Base-by-base conservation (phyloP, 1,140 invertebrate species). In the Aphelenchoides avenae region DNA sequence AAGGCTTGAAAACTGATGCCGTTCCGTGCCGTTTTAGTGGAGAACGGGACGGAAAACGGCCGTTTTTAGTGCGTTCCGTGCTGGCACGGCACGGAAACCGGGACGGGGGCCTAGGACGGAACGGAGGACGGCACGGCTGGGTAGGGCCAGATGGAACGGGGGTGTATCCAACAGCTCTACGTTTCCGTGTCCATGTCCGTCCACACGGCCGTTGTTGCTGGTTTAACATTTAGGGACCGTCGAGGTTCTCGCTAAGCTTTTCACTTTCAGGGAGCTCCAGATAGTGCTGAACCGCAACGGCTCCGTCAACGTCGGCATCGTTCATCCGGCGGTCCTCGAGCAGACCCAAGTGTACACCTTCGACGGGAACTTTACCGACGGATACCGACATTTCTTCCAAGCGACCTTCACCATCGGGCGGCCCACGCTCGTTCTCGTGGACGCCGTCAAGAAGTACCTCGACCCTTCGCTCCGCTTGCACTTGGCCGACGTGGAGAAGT, bases 341-440 rank as follows among this genome's bases (percentile, higher is more conserved):
- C 2, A 15, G 18, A 33, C 30, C 24, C 24, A 43, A 7, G 18
- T 46, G 15, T 22, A 39, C 34, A 15, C 15, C 18, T 66, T 37
- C 51, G 0, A 51, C 22, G 42, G 13, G 6, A 66, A 66, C 22
- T 64, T 65, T 29, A 64, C 41, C 9, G 66, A 66, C 48, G 59
- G 59, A 9, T 40, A 54, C 33, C 51, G 61, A 33, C 64, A 71
- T 41, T 66, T 71, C 31, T 66, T 66, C 41, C 57, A 64, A 27
- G 40, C 34, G 5, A 20, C 41, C 1, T 68, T 64, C 30, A 30
- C 31, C 20, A 44, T 27, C 18, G 31, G 41, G 2, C 15, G 30
- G 27, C 46, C 30, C 27, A 33, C 40, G 5, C 18, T 48, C 11
- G 20, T 70, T 15, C 22, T 53, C 22, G 57, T 64, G 13, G 62